These are phyloP conservation scores for Urocynchramus pylzowi DNA, from an alignment of 2,113 vertebrate species.

Conservation along the genomic window DNA sequence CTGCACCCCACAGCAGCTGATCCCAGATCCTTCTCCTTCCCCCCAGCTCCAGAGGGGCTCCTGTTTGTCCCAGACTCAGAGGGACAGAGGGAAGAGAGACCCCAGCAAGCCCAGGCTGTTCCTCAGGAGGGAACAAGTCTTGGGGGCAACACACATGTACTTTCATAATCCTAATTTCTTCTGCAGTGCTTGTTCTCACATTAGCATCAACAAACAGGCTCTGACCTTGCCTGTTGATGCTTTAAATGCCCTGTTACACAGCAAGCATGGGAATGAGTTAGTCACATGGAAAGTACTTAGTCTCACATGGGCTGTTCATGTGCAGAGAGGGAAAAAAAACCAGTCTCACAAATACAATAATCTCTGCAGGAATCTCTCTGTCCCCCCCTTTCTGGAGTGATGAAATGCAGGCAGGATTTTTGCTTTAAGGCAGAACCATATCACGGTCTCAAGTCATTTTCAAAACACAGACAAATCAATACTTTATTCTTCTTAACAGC, in stretches of 20 bases:
- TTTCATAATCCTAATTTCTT: slow-evolving; percentile 37
- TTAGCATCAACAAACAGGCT: slow-evolving; percentile 20
- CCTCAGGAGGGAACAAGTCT: not conserved
- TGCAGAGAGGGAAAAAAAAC: slow-evolving; percentile 48
- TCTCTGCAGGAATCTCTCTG: slow-evolving; percentile 69
- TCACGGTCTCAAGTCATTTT: not conserved
- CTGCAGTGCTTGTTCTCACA: slow-evolving; percentile 4
- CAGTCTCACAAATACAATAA: slow-evolving; percentile 64
- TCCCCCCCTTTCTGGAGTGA: not conserved
- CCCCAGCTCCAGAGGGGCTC: not conserved
- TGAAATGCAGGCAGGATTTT: slow-evolving; percentile 35
- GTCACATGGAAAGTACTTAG: slow-evolving; percentile 75
- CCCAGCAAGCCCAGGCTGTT: not conserved
- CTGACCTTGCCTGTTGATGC: slow-evolving; percentile 45
- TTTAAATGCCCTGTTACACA: slow-evolving; percentile 56
- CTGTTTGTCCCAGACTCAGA: not conserved
- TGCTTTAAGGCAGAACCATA: slow-evolving; percentile 48
- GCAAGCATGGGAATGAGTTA: slow-evolving; percentile 62
- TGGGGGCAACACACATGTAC: not conserved
- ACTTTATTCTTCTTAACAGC: not conserved
- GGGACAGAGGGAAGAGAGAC: not conserved
- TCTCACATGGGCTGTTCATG: slow-evolving; percentile 73
- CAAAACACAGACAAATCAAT: not conserved
- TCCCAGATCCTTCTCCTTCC: not conserved
- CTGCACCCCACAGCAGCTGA: not conserved